phyloP scores from a whole-genome alignment of 2,797 vertebrate species.

The Sebastes hubbsi region DNA sequence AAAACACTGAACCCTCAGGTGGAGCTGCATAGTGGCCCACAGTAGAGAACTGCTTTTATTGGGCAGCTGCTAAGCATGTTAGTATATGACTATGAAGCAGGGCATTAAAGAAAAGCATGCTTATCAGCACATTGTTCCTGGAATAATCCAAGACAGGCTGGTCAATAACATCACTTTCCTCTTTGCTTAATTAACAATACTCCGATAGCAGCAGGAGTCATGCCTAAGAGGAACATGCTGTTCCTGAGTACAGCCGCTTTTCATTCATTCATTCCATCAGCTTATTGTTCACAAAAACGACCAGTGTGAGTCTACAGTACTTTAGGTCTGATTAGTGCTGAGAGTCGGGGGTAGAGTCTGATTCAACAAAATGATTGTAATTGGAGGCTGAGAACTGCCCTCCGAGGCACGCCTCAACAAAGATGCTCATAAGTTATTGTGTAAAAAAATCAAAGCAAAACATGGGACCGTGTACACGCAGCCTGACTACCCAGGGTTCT shows the following conservation, averaged over 20 bases:
- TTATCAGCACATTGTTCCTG: background rate
- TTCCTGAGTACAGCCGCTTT: background rate
- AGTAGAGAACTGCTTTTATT: background rate
- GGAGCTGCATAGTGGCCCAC: background rate
- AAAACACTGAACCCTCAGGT: background rate
- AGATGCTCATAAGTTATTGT: background rate
- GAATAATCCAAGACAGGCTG: background rate
- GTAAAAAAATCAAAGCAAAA: too few species aligned
- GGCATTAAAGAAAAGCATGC: background rate
- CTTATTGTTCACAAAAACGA: background rate
- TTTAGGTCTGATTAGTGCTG: slow-evolving; percentile 1
- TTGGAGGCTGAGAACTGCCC: background rate
- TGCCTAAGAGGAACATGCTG: slow-evolving; percentile 11
- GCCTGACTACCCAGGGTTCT: background rate
- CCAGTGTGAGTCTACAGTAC: background rate
- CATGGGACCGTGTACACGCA: rapidly evolving
- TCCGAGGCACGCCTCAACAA: rapidly evolving
- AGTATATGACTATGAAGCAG: background rate
- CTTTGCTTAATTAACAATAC: slow-evolving; percentile 4
- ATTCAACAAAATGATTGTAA: background rate
- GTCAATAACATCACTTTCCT: slow-evolving; percentile 9
- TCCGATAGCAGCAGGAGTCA: slow-evolving; percentile 27
- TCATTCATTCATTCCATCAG: background rate
- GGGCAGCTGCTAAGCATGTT: background rate
- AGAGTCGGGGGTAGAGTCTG: background rate